Base-by-base conservation (phyloP, 2,888 invertebrate species). In the Hermaeophaga mercurialis region DNA sequence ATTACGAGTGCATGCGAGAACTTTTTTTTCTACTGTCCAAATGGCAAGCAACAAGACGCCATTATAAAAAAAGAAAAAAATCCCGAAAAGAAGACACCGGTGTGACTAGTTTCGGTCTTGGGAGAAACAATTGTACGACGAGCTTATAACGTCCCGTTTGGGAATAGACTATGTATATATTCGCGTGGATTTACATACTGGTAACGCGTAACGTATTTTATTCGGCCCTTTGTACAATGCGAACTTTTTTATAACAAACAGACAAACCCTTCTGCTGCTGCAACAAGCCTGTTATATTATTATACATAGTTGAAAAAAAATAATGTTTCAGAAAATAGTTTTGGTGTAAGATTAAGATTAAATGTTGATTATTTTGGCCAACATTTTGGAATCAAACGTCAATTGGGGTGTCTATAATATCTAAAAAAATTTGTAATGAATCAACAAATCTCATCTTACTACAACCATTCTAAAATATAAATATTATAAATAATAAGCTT, bases 171-270 rank as follows among this genome's bases (percentile, higher is more conserved):
- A 11, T 15, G 17, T 58, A n/a, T n/a, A 54, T 59, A 64, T 64
- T 64, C 62, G 64, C 64, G 61, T 61, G 36, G 54, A 64, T 62
- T 61, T 55, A 55, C 59, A 62, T 62, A 62, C 62, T 55, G 62
- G 62, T 62, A 38, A 15, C 50, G 31, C 19, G 6, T 59, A 63
- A 63, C 63, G 63, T 58, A 61, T 55, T 63, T 63, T 43, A 26
- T 44, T 33, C 45, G 48, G 55, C 54, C 41, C 19, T 41, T 34
- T 11, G 9, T 26, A 63, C 61, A 61, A 63, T 63, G 63, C 63
- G 43, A 63, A 63, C 61, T 61, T 63, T 63, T 58, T 38, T 53
- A 15, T 8, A 17, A 18, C 14, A 31, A 41, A 50, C 28, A 26
- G 9, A 11, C 34, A 36, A 50, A 56, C 59, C 57, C 59, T 59